Evolutionary conservation across 2,888 invertebrate genomes (phyloP).

Genomic region (Neoaliturus tenellus): DNA sequence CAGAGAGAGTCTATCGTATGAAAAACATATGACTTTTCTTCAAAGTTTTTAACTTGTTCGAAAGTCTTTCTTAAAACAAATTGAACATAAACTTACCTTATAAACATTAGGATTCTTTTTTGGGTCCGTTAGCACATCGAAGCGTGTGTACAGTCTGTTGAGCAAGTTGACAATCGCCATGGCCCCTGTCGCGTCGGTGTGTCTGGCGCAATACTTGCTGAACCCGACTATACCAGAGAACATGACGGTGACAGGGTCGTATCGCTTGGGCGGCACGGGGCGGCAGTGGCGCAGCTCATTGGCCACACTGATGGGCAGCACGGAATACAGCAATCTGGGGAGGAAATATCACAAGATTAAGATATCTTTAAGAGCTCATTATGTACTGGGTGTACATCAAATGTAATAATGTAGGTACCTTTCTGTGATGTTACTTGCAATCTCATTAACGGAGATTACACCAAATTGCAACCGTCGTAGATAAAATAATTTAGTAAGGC

Average conservation of each 20-base stretch:
- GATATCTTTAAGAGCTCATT: too few relatives aligned
- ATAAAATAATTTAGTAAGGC: too few relatives aligned
- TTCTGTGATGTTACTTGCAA: too few relatives aligned
- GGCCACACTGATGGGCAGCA: conserved; percentile 96
- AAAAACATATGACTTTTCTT: too few relatives aligned
- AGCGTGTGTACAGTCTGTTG: conserved; percentile 95
- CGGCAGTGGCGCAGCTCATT: conserved; percentile 94
- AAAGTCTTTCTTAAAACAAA: too few relatives aligned
- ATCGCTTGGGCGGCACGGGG: conserved; percentile 92
- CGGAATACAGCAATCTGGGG: conserved; percentile 92
- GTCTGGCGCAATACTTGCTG: conserved; percentile 90
- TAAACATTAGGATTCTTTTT: conserved; percentile 95
- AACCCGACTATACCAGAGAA: conserved; percentile 97
- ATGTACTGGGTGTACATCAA: too few relatives aligned
- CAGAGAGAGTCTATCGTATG: too few relatives aligned
- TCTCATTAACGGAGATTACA: too few relatives aligned
- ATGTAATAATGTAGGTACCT: too few relatives aligned
- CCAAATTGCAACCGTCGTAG: too few relatives aligned
- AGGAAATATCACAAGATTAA: neutral
- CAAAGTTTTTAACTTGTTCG: too few relatives aligned
- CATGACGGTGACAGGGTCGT: conserved; percentile 93
- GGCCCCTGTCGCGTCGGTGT: conserved; percentile 94
- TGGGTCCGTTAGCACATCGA: conserved; percentile 95
- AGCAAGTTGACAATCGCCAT: conserved; percentile 98
- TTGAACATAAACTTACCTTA: too few relatives aligned